Percentiles rank a stretch among this genome's conserved stretches.
Evolutionary conservation across 2,113 vertebrate genomes (phyloP).

Genomic region (Silurus meridionalis): DNA sequence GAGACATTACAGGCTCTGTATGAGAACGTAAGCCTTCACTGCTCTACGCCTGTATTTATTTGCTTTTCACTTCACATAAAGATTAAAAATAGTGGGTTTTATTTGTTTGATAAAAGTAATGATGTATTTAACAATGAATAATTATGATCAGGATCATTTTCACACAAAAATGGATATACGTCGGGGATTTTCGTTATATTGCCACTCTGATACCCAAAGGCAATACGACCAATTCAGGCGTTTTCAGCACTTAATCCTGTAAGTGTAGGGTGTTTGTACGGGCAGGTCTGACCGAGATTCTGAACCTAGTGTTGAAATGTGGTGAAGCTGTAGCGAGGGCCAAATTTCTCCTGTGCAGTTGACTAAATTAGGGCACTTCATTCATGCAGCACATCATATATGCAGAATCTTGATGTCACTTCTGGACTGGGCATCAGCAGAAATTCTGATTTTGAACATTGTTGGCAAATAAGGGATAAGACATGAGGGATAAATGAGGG

Average conservation of each 20-base stretch:
- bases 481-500: no score
- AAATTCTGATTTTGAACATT: not conserved
- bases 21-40: constrained; percentile 86
- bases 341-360: not conserved
- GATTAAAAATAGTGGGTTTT: no score
- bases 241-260: constrained; percentile 9
- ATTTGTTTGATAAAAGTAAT: not conserved
- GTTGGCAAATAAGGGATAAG: no score
- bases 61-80: not conserved
- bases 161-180: not conserved
- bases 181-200: not conserved
- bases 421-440: not conserved
- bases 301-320: not conserved
- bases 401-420: not conserved
- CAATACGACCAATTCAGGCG: not conserved
- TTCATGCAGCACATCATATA: not conserved
- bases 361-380: not conserved
- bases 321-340: not conserved
- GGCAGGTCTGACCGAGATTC: not conserved
- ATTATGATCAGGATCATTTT: not conserved
- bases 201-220: not conserved
- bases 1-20: constrained; percentile 96
- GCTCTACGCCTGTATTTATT: not conserved
- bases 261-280: not conserved
- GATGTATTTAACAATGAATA: not conserved